Evolutionary conservation across 1,140 invertebrate species (phyloP).

Genomic region (Neotoxoptera formosana): DNA sequence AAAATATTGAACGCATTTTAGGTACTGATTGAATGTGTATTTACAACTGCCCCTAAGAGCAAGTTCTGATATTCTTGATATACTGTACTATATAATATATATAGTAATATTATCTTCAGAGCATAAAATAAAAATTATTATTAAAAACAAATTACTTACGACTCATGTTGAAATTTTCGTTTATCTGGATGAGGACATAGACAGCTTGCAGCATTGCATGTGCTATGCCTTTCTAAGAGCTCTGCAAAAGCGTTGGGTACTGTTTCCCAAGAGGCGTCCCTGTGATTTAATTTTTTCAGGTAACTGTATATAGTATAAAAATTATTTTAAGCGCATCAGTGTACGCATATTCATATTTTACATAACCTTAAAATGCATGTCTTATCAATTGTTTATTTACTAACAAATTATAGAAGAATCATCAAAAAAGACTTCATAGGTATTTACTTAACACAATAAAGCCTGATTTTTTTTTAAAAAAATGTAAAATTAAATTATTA

Average conservation of each 20-base stretch:
- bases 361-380: background rate
- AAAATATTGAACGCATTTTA: too few relatives aligned
- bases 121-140: background rate
- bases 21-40: too few relatives aligned
- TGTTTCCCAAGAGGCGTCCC: slow-evolving; percentile 76
- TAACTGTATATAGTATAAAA: slow-evolving; percentile 9
- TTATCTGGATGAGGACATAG: slow-evolving; percentile 68
- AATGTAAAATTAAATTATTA: too few relatives aligned
- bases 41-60: too few relatives aligned
- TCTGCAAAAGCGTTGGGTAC: slow-evolving; percentile 73
- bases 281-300: slow-evolving; percentile 61
- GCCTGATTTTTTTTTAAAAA: too few relatives aligned
- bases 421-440: too few relatives aligned
- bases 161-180: slow-evolving; percentile 65
- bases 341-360: background rate
- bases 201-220: slow-evolving; percentile 70
- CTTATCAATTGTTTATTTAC: too few relatives aligned
- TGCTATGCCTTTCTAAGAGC: slow-evolving; percentile 68
- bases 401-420: too few relatives aligned
- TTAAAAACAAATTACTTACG: slow-evolving; percentile 63
- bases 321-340: background rate
- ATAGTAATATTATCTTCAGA: too few relatives aligned
- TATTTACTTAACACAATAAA: too few relatives aligned
- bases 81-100: background rate
- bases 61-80: background rate